These are phyloP conservation scores for Holcopasites calliopsidis DNA, from an alignment of 1,140 invertebrate species.

Conservation along the genomic window DNA sequence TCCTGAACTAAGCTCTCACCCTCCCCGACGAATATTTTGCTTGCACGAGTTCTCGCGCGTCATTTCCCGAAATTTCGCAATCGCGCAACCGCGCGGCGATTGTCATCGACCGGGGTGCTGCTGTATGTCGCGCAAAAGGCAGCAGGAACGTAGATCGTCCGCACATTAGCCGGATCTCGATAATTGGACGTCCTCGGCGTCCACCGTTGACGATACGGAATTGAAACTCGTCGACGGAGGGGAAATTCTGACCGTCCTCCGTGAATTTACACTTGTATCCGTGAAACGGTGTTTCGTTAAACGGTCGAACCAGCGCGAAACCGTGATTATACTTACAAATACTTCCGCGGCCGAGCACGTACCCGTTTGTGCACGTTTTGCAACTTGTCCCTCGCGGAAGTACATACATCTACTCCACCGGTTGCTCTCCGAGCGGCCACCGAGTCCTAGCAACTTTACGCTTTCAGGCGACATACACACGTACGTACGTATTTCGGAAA, in stretches of 20 bases:
- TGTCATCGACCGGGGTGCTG: too few species aligned
- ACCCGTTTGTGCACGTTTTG: constrained; percentile 33
- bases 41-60: too few species aligned
- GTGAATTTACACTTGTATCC: constrained; percentile 43
- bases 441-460: constrained; percentile 41
- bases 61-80: too few species aligned
- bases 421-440: constrained; percentile 26
- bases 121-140: constrained; percentile 1
- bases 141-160: constrained; percentile 22
- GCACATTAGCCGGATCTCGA: constrained; percentile 26
- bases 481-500: constrained; percentile 18
- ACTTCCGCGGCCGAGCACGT: too few species aligned
- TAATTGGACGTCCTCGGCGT: constrained; percentile 19
- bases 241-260: constrained; percentile 46
- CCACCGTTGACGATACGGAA: constrained; percentile 41
- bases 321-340: too few species aligned
- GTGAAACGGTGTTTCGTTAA: background rate
- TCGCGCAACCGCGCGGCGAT: too few species aligned
- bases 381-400: constrained; percentile 53
- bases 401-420: constrained; percentile 38
- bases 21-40: too few species aligned
- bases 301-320: constrained; percentile 5
- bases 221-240: constrained; percentile 1
- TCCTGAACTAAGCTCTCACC: too few species aligned
- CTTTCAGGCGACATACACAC: constrained; percentile 8